Evolutionary conservation across 2,888 invertebrate genomes (phyloP).

Genomic region (Agrochola lychnidis): DNA sequence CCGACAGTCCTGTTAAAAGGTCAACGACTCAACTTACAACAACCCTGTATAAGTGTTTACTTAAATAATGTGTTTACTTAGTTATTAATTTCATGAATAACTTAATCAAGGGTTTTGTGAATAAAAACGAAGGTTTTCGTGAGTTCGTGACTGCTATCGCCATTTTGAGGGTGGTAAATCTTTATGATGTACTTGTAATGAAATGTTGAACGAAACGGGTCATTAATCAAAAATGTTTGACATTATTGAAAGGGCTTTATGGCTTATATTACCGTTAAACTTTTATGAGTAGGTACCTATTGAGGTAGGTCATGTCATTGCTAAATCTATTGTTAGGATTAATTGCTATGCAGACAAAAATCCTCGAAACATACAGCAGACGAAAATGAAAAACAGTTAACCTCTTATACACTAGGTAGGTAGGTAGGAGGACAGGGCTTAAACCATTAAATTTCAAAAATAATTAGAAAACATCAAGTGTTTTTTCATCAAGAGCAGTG

Average conservation of each 20-base stretch:
- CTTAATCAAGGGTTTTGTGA: conserved; percentile 27
- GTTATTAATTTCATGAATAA: conserved; percentile 40
- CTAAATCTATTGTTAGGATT: conserved; percentile 14
- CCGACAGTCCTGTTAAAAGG: conserved; percentile 2
- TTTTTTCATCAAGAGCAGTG: no score
- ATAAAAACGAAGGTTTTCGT: conserved; percentile 1
- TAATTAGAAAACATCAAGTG: no score
- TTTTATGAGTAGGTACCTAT: conserved; percentile 25
- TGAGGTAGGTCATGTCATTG: conserved; percentile 32
- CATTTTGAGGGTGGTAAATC: conserved; percentile 28
- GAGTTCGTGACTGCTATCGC: conserved; percentile 26
- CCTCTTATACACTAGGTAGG: no score
- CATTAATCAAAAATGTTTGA: conserved; percentile 36
- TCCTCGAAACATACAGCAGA: no score
- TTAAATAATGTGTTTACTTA: conserved; percentile 22
- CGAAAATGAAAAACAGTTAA: no score
- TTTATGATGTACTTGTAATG: conserved; percentile 31
- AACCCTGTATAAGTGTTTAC: conserved; percentile 32
- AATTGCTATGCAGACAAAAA: not conserved
- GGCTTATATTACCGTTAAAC: conserved; percentile 7
- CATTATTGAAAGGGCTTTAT: conserved; percentile 21
- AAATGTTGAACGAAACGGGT: conserved; percentile 19
- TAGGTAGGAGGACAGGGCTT: no score
- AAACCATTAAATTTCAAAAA: no score
- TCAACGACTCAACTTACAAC: conserved; percentile 14